Percentiles rank a stretch among this genome's conserved stretches.
These are phyloP conservation scores for Lonchura striata DNA, from an alignment of 2,113 vertebrate genomes.

Conservation along the genomic window DNA sequence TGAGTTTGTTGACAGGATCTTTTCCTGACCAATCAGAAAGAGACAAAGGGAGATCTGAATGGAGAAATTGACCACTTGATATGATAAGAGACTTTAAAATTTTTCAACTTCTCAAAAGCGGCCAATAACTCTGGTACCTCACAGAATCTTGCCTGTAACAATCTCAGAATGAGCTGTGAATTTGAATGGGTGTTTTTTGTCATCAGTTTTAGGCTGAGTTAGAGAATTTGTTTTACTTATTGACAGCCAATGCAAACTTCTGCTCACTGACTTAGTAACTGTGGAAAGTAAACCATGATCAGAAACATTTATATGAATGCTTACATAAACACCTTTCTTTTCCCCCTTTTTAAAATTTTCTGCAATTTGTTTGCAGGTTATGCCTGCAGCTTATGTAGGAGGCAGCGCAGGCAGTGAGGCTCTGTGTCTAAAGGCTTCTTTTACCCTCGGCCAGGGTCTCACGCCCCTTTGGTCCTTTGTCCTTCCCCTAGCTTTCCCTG, in stretches of 20 bases:
- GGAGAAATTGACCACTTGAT: not conserved
- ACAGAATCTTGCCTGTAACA: not conserved
- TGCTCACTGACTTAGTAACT: not conserved
- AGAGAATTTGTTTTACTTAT: not conserved
- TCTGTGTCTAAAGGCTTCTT: not conserved
- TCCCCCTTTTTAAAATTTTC: not conserved
- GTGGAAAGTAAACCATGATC: not conserved
- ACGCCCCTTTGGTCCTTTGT: not conserved
- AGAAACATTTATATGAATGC: not conserved
- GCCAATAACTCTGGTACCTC: not conserved
- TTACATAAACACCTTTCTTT: not conserved
- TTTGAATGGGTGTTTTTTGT: not conserved
- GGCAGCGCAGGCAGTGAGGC: not conserved
- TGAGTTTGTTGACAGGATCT: not conserved
- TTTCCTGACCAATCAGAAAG: not conserved
- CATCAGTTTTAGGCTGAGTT: not conserved
- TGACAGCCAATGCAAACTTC: not conserved
- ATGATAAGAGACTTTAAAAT: not conserved
- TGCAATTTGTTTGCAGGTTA: not conserved
- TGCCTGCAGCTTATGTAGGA: not conserved
- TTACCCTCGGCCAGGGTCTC: rapidly evolving
- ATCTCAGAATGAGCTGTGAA: not conserved
- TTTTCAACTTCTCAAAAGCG: not conserved
- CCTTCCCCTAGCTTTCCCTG: not conserved
- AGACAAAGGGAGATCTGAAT: not conserved